A percentile compares a stretch with the other conserved stretches of the same genome.
Evolutionary conservation across 2,888 invertebrate genomes (phyloP).

Genomic region (Limnephilus lunatus): DNA sequence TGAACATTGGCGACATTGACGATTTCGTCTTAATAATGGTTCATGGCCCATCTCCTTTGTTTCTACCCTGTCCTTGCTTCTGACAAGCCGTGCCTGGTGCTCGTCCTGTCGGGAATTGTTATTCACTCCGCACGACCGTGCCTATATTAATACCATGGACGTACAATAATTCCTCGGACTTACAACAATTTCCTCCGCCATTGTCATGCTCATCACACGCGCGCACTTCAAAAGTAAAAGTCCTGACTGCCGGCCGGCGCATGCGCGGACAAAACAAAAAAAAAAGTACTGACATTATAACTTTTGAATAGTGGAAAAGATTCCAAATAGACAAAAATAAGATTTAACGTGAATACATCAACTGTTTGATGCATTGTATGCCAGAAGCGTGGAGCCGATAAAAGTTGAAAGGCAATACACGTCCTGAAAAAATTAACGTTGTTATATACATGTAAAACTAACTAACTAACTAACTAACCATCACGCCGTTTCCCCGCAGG

Average conservation of each 20-base stretch:
- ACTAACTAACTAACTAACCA: no score
- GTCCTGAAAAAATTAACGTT: background rate
- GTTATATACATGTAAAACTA: no score
- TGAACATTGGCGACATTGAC: no score
- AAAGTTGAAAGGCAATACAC: background rate
- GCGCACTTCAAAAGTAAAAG: conserved; percentile 59
- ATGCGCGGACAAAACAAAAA: conserved; percentile 5
- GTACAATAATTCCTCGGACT: background rate
- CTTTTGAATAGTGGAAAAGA: conserved; percentile 1
- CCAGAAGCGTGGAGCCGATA: background rate
- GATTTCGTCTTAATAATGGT: no score
- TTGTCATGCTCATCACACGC: conserved; percentile 56
- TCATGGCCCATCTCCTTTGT: no score
- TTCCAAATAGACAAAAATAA: background rate
- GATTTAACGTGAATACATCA: background rate
- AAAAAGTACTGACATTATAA: background rate
- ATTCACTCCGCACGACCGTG: conserved; percentile 13
- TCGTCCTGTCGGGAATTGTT: background rate
- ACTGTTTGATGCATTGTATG: background rate
- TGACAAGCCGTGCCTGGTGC: background rate
- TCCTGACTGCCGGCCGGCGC: conserved; percentile 39
- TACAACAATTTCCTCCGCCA: conserved; percentile 31
- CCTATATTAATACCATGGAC: background rate
- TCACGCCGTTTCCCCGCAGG: no score
- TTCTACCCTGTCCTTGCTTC: no score